Percentiles rank a stretch among this genome's conserved stretches.
phyloP scores from a whole-genome alignment of 1,140 invertebrate genomes.

The Cyphomyrmex costatus region DNA sequence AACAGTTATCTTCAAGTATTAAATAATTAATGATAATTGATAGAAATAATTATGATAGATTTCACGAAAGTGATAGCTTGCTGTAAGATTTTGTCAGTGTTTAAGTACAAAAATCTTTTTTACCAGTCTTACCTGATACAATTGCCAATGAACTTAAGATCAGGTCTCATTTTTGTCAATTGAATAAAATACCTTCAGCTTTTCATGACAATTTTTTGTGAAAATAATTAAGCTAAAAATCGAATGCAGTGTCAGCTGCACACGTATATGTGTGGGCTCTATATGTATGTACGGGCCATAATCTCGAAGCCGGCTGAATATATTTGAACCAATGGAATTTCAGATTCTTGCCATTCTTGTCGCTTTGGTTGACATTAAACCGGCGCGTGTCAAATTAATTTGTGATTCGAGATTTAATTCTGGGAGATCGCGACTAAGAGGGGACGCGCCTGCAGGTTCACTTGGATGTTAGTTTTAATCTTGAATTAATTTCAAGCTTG shows the following conservation, averaged over 20 bases:
- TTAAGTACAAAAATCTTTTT: too few relatives aligned
- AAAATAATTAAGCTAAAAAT: slow-evolving; percentile 43
- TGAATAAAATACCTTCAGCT: slow-evolving; percentile 2
- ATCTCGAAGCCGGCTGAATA: slow-evolving; percentile 24
- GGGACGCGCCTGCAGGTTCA: background rate
- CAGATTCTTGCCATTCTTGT: slow-evolving; percentile 42
- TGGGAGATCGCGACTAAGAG: background rate
- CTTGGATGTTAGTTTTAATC: slow-evolving; percentile 53
- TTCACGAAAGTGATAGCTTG: background rate
- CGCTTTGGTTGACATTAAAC: slow-evolving; percentile 49
- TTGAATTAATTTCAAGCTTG: slow-evolving; percentile 45
- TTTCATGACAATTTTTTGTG: background rate
- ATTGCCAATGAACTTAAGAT: background rate
- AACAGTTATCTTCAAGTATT: background rate
- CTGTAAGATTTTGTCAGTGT: background rate
- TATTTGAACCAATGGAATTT: slow-evolving; percentile 63
- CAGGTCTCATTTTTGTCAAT: background rate
- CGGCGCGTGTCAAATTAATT: slow-evolving; percentile 59
- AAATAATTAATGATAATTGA: background rate
- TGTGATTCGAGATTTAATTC: slow-evolving; percentile 61
- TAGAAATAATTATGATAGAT: background rate
- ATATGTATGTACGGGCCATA: background rate
- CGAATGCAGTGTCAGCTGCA: background rate
- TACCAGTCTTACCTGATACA: background rate
- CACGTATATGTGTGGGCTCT: background rate